phyloP scores from a whole-genome alignment of 2,888 invertebrate genomes.

The Perizoma affinitatum region DNA sequence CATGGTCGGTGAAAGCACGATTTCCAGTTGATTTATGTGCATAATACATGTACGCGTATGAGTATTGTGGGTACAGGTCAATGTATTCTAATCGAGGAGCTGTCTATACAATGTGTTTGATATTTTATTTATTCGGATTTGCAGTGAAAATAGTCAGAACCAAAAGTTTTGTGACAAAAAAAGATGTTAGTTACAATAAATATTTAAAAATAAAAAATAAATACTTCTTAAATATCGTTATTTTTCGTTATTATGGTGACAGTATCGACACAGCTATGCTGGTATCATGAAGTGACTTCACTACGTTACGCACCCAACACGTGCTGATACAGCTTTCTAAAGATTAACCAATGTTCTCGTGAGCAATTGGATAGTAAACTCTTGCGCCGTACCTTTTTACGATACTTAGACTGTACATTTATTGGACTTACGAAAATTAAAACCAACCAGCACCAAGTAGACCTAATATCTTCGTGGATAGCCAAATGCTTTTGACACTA shows the following conservation, averaged over 20 bases:
- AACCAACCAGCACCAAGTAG: too few species aligned
- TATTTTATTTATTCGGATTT: background rate
- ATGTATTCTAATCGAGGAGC: constrained; percentile 7
- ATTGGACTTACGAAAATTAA: too few species aligned
- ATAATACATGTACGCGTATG: background rate
- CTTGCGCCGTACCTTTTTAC: constrained; percentile 11
- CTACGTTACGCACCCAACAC: constrained; percentile 41
- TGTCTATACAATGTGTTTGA: background rate
- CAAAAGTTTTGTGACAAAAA: too few species aligned
- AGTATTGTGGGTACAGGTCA: background rate
- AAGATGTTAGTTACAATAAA: too few species aligned
- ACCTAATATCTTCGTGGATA: too few species aligned
- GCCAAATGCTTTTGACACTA: too few species aligned
- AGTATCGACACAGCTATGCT: constrained; percentile 13
- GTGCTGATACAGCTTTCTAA: constrained; percentile 56
- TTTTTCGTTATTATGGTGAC: background rate
- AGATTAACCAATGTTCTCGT: constrained; percentile 58
- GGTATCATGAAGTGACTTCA: constrained; percentile 25
- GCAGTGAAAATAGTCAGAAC: too few species aligned
- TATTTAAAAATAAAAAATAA: background rate
- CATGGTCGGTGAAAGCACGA: constrained; percentile 3
- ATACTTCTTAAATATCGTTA: background rate
- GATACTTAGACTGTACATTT: background rate
- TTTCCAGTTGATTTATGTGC: constrained; percentile 5
- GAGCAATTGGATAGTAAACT: constrained; percentile 29